These are phyloP conservation scores for Channa striata DNA, from an alignment of 2,797 vertebrate genomes.

Conservation along the genomic window DNA sequence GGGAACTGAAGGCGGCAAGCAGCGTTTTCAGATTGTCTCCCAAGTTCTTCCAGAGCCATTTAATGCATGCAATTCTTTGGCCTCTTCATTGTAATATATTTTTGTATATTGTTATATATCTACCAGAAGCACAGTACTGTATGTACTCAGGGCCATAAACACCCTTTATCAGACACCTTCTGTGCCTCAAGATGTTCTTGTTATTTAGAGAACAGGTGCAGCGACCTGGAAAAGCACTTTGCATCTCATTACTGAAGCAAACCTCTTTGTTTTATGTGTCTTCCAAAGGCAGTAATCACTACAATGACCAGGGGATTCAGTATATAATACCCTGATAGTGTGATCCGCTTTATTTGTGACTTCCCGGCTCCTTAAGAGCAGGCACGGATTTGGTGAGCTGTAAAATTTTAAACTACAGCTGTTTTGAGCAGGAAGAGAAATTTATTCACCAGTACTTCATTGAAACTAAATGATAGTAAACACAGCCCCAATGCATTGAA, in stretches of 20 bases:
- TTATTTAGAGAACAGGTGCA: constrained; percentile 31
- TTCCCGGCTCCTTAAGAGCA: constrained; percentile 12
- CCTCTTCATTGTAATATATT: background rate
- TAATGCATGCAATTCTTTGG: background rate
- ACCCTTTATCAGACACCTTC: background rate
- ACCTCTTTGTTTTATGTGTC: constrained; percentile 8
- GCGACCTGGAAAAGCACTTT: constrained; percentile 19
- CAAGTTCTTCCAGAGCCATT: background rate
- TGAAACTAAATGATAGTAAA: constrained; percentile 24
- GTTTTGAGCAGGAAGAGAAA: constrained; percentile 5
- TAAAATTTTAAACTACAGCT: background rate
- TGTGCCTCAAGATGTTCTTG: constrained; percentile 4
- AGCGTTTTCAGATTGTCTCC: background rate
- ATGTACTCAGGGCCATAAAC: background rate
- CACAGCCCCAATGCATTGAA: constrained; percentile 6
- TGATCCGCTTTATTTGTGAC: constrained; percentile 23
- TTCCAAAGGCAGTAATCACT: constrained; percentile 13
- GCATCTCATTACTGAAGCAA: constrained; percentile 18
- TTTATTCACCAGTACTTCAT: constrained; percentile 33
- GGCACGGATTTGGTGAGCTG: constrained; percentile 20
- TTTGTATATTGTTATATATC: constrained; percentile 3
- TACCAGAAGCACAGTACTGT: background rate
- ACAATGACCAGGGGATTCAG: constrained; percentile 18
- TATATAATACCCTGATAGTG: constrained; percentile 19
- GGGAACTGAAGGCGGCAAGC: background rate